Conservation (phyloP, 2,888 invertebrate genomes). For the Unio pictorum region DNA sequence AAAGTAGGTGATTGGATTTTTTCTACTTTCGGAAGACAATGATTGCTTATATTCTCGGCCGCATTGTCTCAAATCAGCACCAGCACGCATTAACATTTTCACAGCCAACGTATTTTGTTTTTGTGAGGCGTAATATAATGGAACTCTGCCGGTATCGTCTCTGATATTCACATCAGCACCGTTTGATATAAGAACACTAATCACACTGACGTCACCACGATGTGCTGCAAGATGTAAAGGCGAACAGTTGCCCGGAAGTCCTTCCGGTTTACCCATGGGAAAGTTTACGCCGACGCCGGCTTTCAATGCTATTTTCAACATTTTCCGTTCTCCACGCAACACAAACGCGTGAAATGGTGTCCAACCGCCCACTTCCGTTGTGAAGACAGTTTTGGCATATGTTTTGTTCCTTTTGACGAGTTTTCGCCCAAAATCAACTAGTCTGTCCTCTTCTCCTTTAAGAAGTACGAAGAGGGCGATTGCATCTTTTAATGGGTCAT, state of each 20-base stretch:
- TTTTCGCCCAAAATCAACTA: conserved; percentile 48
- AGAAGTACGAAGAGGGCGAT: conserved; percentile 48
- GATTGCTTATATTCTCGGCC: conserved; percentile 18
- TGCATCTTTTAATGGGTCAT: conserved; percentile 38
- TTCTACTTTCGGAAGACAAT: conserved; percentile 12
- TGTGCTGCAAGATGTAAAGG: conserved; percentile 60
- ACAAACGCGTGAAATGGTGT: conserved; percentile 62
- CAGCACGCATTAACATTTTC: conserved; percentile 52
- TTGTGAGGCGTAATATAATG: conserved; percentile 52
- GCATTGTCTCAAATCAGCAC: conserved; percentile 49
- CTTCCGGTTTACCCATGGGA: conserved; percentile 56
- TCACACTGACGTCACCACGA: conserved; percentile 59
- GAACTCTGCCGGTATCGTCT: conserved; percentile 41
- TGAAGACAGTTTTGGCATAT: conserved; percentile 46
- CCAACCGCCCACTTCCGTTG: conserved; percentile 56
- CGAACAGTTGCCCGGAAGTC: conserved; percentile 54
- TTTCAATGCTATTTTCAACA: conserved; percentile 53
- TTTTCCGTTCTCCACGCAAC: conserved; percentile 54
- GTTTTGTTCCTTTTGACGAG: too few species aligned
- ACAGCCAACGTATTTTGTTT: conserved; percentile 53
- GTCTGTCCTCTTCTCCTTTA: conserved; percentile 50
- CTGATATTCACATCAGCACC: conserved; percentile 46
- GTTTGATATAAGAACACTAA: conserved; percentile 49
- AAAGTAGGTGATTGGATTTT: conserved; percentile 28
- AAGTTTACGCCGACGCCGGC: conserved; percentile 53